Base-by-base conservation (phyloP, 2,888 invertebrate genomes). In the Ferrisia virgata region DNA sequence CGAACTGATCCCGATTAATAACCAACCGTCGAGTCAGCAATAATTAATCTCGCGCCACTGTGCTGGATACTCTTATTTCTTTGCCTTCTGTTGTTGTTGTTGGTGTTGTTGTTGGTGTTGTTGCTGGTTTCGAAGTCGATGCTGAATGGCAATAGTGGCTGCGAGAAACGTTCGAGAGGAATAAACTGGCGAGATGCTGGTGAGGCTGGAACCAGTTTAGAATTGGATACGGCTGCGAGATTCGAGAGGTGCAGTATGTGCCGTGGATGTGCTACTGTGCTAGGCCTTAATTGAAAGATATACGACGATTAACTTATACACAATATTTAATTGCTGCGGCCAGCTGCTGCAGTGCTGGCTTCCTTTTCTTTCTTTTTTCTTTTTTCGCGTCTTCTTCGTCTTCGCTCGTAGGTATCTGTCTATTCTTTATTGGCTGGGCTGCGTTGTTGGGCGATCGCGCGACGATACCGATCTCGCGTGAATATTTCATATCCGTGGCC, bases 1-100 rank as follows among this genome's bases (percentile, higher is more conserved):
- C 43, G 81, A 81, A 81, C 81, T 81, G 53, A 81, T 81, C 58
- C 58, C 81, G 81, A 81, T 81, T 81, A 81, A 81, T 81, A 81
- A 81, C 15, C 58, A 81, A 81, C 15, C 58, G 81, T 81, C 81
- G 28, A 81, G 58, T 81, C 81, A 81, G 81, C 81, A 81, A 81
- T 81, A 81, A 81, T 81, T 81, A 79, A 81, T 81, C 81, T 81
- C 81, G 58, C 81, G 81, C 33, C 36, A 31, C 47, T 81, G 53
- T 18, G 81, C 31, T n/a, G n/a, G n/a, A n/a, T 43, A 47, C 33
- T 28, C 18, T 47, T 40, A 40, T 15, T 39, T n/a, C 79, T 72
- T 8, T 4, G 22, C 40, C 8, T 28, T 33, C n/a, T 79, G 13
- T 79, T 11, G 39, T n/a, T 25, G 31, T 11, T 36, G 6, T 11